phyloP scores from a whole-genome alignment of 2,888 invertebrate species.

The Dasypolia templi region DNA sequence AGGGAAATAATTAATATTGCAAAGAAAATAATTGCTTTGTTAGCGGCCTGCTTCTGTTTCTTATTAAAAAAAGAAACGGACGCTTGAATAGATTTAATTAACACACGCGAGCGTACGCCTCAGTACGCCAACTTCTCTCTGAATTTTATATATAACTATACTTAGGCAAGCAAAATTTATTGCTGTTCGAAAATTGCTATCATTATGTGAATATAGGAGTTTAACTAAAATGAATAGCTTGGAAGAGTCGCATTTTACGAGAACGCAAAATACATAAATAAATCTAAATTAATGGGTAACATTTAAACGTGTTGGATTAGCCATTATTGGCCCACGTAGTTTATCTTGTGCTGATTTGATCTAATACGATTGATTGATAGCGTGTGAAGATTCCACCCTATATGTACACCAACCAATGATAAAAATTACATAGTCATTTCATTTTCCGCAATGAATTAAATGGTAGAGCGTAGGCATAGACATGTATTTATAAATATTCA shows the following conservation, averaged over 20 bases:
- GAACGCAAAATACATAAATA: slow-evolving; percentile 54
- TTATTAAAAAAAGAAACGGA: slow-evolving; percentile 56
- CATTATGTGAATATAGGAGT: slow-evolving; percentile 45
- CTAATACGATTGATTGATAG: slow-evolving; percentile 29
- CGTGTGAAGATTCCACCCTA: not conserved
- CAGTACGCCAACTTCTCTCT: slow-evolving; percentile 27
- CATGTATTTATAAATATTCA: not conserved
- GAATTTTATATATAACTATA: slow-evolving; percentile 50
- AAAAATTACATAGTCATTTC: not conserved
- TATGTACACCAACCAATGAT: not conserved
- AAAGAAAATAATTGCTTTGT: slow-evolving; percentile 73
- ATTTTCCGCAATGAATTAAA: slow-evolving; percentile 5
- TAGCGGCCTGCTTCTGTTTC: slow-evolving; percentile 63
- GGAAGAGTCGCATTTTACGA: slow-evolving; percentile 48
- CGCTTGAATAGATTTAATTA: slow-evolving; percentile 63
- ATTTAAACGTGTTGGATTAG: slow-evolving; percentile 44
- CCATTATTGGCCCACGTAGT: slow-evolving; percentile 17
- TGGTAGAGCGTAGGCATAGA: not conserved
- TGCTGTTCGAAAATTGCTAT: slow-evolving; percentile 57
- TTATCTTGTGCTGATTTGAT: slow-evolving; percentile 33
- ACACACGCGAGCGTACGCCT: slow-evolving; percentile 51
- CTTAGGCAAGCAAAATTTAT: slow-evolving; percentile 46
- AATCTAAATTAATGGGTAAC: slow-evolving; percentile 55
- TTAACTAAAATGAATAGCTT: slow-evolving; percentile 57
- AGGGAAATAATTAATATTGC: slow-evolving; percentile 75